Percentiles rank a stretch among this genome's conserved stretches.
Evolutionary conservation across 2,113 vertebrate genomes (phyloP).

Genomic region (Phrynosoma blainvillii): DNA sequence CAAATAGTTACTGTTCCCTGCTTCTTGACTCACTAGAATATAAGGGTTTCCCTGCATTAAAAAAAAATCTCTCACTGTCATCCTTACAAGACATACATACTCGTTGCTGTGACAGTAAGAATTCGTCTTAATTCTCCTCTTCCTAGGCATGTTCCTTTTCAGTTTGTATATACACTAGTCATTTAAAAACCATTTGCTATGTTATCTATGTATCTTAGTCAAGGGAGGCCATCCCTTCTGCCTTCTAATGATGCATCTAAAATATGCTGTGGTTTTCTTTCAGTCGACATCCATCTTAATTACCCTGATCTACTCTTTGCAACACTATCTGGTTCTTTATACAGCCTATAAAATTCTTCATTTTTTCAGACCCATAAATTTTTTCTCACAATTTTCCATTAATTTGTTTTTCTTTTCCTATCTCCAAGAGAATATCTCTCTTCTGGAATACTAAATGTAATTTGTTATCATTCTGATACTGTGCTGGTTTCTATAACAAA

Average conservation of each 20-base stretch:
- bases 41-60: not conserved
- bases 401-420: slow-evolving; percentile 12
- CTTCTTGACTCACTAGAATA: not conserved
- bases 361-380: slow-evolving; percentile 10
- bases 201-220: slow-evolving; percentile 11
- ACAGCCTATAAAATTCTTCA: slow-evolving; percentile 15
- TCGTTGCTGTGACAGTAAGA: not conserved
- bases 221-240: not conserved
- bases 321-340: not conserved
- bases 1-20: not conserved
- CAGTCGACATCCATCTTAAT: slow-evolving; percentile 20
- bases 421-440: not conserved
- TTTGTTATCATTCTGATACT: too few species aligned
- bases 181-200: not conserved
- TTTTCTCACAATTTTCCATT: not conserved
- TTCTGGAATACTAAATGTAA: too few species aligned
- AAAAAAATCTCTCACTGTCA: not conserved
- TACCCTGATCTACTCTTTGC: not conserved
- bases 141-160: not conserved
- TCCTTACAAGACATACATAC: not conserved
- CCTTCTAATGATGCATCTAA: slow-evolving; percentile 5
- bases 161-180: not conserved
- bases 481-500: too few species aligned
- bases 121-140: not conserved
- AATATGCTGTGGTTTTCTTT: slow-evolving; percentile 7